A percentile compares a stretch with the other conserved stretches of the same genome.
These are phyloP conservation scores for Anhinga rufa DNA, from an alignment of 2,113 vertebrate species.

Conservation along the genomic window DNA sequence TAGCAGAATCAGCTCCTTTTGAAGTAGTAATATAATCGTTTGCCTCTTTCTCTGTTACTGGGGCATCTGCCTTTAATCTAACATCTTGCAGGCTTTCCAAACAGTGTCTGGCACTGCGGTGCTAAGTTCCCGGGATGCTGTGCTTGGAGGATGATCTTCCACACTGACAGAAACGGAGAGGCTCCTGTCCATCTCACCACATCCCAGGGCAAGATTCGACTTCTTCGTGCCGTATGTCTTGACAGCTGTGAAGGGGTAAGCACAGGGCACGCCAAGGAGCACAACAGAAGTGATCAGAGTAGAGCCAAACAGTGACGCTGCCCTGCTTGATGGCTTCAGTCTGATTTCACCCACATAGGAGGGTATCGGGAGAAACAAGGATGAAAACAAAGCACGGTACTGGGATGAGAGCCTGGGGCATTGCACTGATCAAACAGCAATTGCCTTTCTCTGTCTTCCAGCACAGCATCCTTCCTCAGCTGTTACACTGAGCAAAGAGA, in stretches of 20 bases:
- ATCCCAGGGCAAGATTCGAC: background rate
- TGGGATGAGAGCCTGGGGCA: background rate
- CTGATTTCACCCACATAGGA: background rate
- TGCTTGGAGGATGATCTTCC: background rate
- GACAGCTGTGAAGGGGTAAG: background rate
- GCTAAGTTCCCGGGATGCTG: background rate
- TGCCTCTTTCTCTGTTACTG: background rate
- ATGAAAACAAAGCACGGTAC: background rate
- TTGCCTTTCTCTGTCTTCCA: background rate
- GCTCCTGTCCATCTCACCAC: background rate
- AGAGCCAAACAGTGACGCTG: background rate
- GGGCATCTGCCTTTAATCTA: constrained; percentile 16
- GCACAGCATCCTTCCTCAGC: background rate
- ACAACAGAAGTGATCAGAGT: background rate
- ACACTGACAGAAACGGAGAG: background rate
- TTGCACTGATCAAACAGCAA: background rate
- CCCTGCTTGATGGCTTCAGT: background rate
- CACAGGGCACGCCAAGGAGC: background rate
- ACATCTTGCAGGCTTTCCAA: background rate
- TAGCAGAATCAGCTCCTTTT: background rate
- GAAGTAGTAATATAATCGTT: background rate
- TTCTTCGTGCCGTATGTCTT: background rate
- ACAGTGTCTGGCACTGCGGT: background rate
- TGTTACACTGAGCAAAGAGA: background rate
- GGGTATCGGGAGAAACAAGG: background rate